These are phyloP conservation scores for Forbesichthys agassizii DNA, from an alignment of 2,113 vertebrate species.

Conservation along the genomic window DNA sequence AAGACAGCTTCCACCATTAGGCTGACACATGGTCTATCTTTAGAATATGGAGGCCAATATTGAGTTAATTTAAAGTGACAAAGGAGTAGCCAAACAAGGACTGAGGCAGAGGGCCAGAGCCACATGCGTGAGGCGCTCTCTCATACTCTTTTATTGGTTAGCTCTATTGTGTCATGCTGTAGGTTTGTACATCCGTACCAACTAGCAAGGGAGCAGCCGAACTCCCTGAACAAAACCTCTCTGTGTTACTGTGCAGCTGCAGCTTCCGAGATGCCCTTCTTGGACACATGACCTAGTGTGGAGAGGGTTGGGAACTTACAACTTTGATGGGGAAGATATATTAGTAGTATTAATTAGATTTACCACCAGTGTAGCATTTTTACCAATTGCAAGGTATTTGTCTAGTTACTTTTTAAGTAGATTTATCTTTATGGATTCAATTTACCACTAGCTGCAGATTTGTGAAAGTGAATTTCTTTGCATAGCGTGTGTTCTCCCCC, in stretches of 20 bases:
- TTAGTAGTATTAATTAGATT: neutral
- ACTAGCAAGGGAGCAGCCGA: slow-evolving; percentile 47
- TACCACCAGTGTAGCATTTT: neutral
- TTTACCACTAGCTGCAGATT: neutral
- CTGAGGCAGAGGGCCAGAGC: slow-evolving; percentile 2
- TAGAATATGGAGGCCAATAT: slow-evolving; percentile 1
- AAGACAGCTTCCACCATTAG: neutral
- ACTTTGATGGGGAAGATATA: slow-evolving; percentile 25
- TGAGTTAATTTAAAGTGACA: slow-evolving; percentile 16
- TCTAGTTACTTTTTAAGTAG: neutral
- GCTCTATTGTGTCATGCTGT: slow-evolving; percentile 29
- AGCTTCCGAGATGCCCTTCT: slow-evolving; percentile 67
- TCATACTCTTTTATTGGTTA: neutral
- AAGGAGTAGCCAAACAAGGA: neutral
- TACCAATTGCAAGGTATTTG: neutral
- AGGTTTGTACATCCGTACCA: slow-evolving; percentile 61
- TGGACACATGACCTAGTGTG: slow-evolving; percentile 64
- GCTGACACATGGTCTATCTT: neutral
- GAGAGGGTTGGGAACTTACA: slow-evolving; percentile 48
- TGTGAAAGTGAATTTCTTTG: neutral
- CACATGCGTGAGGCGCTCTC: neutral
- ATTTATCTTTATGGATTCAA: slow-evolving; percentile 3
- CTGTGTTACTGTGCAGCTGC: slow-evolving; percentile 72
- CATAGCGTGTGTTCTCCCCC: slow-evolving; percentile 19
- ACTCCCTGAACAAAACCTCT: slow-evolving; percentile 66